phyloP scores from a whole-genome alignment of 2,888 invertebrate genomes.

The Drosophila gaucha region DNA sequence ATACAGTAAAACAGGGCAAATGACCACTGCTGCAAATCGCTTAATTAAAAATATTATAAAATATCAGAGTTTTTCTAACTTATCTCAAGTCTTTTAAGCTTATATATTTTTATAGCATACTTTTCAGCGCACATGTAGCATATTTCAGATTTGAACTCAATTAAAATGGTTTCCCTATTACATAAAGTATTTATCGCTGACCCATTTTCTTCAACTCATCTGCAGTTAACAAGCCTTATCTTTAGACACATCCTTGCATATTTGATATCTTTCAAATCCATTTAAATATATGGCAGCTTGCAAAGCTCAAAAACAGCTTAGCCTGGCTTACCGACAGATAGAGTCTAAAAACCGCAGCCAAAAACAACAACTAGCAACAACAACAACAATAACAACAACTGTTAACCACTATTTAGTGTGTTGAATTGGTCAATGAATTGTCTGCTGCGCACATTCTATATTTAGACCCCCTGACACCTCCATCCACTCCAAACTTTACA shows the following conservation, averaged over 20 bases:
- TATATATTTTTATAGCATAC: constrained; percentile 1
- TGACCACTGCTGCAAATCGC: neutral
- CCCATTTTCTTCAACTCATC: neutral
- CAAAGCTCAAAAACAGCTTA: constrained; percentile 3
- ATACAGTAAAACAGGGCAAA: too few relatives aligned
- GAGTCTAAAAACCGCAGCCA: constrained; percentile 2
- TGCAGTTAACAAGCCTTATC: neutral
- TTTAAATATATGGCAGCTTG: constrained; percentile 4
- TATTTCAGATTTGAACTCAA: neutral
- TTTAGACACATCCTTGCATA: neutral
- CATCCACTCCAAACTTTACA: neutral
- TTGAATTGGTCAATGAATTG: constrained; percentile 53
- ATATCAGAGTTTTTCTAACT: neutral
- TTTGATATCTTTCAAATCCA: constrained; percentile 4
- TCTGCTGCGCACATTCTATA: constrained; percentile 30
- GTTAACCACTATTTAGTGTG: constrained; percentile 53
- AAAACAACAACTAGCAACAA: constrained; percentile 28
- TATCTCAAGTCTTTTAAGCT: neutral
- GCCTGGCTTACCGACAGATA: neutral
- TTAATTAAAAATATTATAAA: neutral
- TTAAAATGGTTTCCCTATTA: neutral
- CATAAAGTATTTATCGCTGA: too few relatives aligned
- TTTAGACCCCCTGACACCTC: constrained; percentile 10
- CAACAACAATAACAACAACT: constrained; percentile 26
- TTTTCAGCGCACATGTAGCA: neutral